phyloP scores from a whole-genome alignment of 2,797 vertebrate genomes.

The Mastacembelus armatus region DNA sequence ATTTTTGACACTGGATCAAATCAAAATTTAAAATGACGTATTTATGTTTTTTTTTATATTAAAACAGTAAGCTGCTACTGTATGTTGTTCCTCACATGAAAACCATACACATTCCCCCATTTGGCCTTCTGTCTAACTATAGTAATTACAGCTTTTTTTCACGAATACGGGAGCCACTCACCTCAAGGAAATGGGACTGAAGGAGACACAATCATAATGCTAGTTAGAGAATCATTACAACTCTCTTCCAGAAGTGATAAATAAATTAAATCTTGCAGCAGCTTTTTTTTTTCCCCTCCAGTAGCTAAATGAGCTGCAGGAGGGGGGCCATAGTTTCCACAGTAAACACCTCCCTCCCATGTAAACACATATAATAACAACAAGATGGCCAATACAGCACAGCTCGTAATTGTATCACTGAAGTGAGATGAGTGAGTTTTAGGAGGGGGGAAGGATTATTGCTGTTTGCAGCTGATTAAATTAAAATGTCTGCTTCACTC shows the following conservation, averaged over 20 bases:
- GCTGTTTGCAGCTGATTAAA: conserved; percentile 74
- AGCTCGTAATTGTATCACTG: conserved; percentile 74
- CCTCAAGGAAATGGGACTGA: conserved; percentile 48
- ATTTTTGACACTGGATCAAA: conserved; percentile 7
- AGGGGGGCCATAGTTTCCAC: conserved; percentile 67
- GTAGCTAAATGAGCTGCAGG: conserved; percentile 69
- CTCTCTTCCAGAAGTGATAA: conserved; percentile 62
- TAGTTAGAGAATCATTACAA: conserved; percentile 71
- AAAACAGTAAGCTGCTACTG: conserved; percentile 10
- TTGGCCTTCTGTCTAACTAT: conserved; percentile 30
- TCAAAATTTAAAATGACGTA: conserved; percentile 48
- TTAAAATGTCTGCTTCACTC: conserved; percentile 73
- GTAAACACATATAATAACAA: conserved; percentile 83
- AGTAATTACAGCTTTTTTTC: conserved; percentile 49
- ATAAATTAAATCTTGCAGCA: conserved; percentile 65
- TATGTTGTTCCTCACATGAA: not conserved
- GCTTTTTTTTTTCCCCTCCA: conserved; percentile 59
- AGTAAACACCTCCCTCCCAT: conserved; percentile 78
- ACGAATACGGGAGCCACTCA: conserved; percentile 44
- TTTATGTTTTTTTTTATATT: conserved; percentile 38
- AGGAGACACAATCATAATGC: conserved; percentile 48
- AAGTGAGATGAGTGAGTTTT: conserved; percentile 74
- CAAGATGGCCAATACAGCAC: conserved; percentile 75
- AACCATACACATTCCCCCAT: conserved; percentile 13
- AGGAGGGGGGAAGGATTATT: conserved; percentile 48